A percentile compares a stretch with the other conserved stretches of the same genome.
Evolutionary conservation across 2,888 invertebrate genomes (phyloP).

Genomic region (Cataglyphis livida): DNA sequence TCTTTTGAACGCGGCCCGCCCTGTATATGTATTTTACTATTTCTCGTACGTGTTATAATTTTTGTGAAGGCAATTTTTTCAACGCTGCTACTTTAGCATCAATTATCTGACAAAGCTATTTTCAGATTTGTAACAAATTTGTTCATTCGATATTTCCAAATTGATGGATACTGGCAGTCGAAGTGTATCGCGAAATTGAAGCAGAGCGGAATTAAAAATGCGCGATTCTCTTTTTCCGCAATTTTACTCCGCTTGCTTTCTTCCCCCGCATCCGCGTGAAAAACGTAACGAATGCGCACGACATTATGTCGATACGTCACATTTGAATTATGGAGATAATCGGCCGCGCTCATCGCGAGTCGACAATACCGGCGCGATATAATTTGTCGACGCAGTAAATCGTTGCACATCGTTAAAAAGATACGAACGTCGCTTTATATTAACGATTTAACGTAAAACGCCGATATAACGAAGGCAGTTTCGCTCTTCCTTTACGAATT

Average conservation of each 20-base stretch:
- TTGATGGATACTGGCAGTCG: background rate
- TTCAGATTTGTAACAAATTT: background rate
- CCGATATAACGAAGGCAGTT: constrained; percentile 45
- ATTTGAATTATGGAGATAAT: constrained; percentile 53
- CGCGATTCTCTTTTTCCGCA: background rate
- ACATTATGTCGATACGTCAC: constrained; percentile 33
- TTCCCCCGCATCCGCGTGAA: background rate
- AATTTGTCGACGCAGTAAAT: constrained; percentile 57
- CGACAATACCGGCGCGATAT: constrained; percentile 22
- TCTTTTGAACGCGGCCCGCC: too few species aligned
- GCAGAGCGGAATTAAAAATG: background rate
- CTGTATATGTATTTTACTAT: background rate
- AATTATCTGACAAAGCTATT: background rate
- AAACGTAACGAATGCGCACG: constrained; percentile 33
- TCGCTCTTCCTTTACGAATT: constrained; percentile 9
- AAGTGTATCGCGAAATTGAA: background rate
- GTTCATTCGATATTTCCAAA: background rate
- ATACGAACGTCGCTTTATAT: background rate
- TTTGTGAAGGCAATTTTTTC: background rate
- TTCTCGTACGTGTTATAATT: background rate
- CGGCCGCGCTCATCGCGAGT: constrained; percentile 3
- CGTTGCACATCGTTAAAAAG: constrained; percentile 41
- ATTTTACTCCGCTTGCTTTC: background rate
- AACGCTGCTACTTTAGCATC: background rate
- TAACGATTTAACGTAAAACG: background rate